phyloP scores from a whole-genome alignment of 2,888 invertebrate species.

The Heliconius ethilla region DNA sequence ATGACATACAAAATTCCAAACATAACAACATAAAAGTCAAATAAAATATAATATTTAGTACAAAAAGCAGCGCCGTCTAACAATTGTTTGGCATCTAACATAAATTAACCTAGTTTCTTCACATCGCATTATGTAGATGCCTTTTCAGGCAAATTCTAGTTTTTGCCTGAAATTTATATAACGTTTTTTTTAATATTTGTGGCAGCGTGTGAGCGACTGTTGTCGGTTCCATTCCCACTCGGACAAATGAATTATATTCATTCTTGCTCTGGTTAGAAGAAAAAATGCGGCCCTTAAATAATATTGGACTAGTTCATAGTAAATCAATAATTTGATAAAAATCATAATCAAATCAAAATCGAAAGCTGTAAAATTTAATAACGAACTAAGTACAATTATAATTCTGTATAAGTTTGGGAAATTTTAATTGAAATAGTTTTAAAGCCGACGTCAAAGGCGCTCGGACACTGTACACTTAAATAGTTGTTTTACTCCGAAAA shows the following conservation, averaged over 20 bases:
- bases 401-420: conserved; percentile 48
- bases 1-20: not conserved
- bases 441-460: conserved; percentile 45
- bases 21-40: conserved; percentile 9
- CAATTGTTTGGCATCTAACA: conserved; percentile 31
- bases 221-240: no score
- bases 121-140: conserved; percentile 3
- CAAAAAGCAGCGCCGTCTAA: conserved; percentile 5
- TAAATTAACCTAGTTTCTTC: conserved; percentile 31
- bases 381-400: conserved; percentile 23
- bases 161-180: no score
- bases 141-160: not conserved
- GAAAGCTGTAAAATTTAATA: conserved; percentile 27
- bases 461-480: conserved; percentile 37
- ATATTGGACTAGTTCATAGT: not conserved
- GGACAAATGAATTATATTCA: no score
- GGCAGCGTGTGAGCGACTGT: no score
- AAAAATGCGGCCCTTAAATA: not conserved
- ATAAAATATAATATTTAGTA: conserved; percentile 8
- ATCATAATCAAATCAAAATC: not conserved
- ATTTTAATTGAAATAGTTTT: conserved; percentile 48
- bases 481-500: conserved; percentile 33
- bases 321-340: not conserved
- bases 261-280: no score
- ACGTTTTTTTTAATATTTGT: no score